Conservation (phyloP, 2,888 invertebrate species). For the Congeria kusceri region DNA sequence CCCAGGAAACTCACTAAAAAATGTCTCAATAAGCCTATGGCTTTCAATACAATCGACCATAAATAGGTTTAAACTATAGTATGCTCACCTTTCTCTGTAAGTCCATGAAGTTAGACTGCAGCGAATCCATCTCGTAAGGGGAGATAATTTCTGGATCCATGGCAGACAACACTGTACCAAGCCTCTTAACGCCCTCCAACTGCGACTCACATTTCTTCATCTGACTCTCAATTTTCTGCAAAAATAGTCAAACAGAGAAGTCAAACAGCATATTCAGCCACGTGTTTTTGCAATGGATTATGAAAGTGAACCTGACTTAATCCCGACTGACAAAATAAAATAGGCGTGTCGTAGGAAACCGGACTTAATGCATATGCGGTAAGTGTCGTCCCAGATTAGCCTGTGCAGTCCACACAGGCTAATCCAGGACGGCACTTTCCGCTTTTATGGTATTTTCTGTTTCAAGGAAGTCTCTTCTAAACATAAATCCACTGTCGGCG, state of each 20-base stretch:
- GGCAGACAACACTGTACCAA: slow-evolving; percentile 71
- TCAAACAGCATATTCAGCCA: neutral
- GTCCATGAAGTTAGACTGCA: slow-evolving; percentile 78
- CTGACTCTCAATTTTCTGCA: slow-evolving; percentile 77
- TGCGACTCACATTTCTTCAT: slow-evolving; percentile 77
- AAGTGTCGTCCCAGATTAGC: too few species aligned
- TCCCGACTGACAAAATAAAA: slow-evolving; percentile 2
- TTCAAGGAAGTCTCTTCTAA: too few species aligned
- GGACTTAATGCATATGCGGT: too few species aligned
- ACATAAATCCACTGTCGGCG: too few species aligned
- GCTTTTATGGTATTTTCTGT: too few species aligned
- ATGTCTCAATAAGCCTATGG: too few species aligned
- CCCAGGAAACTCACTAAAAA: too few species aligned
- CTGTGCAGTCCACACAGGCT: too few species aligned
- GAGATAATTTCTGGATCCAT: slow-evolving; percentile 72
- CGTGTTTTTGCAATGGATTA: neutral
- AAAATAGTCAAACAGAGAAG: neutral
- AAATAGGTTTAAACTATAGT: too few species aligned
- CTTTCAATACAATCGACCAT: too few species aligned
- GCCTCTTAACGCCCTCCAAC: slow-evolving; percentile 71
- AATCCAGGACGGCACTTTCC: too few species aligned
- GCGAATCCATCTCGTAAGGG: slow-evolving; percentile 74
- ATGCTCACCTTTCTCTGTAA: slow-evolving; percentile 77
- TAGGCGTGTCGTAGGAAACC: too few species aligned
- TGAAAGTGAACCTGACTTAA: neutral